Percentiles rank a stretch among this genome's conserved stretches.
Conservation (phyloP, 2,797 vertebrate genomes). For the Microctenopoma lineatum region DNA sequence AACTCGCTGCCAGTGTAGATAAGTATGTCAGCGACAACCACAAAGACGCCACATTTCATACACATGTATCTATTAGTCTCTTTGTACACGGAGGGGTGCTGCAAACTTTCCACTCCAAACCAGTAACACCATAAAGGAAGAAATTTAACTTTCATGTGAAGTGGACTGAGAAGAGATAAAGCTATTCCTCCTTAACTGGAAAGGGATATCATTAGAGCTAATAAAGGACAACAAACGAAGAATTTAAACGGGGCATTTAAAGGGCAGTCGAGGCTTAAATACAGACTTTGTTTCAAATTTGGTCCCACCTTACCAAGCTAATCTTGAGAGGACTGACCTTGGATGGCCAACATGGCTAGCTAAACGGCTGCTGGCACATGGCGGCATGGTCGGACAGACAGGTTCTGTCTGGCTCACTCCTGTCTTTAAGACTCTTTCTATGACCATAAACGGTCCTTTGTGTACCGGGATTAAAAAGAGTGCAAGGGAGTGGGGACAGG, state of each 20-base stretch:
- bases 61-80: neutral
- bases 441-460: constrained; percentile 69
- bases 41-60: too few relatives aligned
- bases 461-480: constrained; percentile 50
- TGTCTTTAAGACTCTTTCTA: constrained; percentile 48
- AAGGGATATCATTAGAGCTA: neutral
- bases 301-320: constrained; percentile 17
- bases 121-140: neutral
- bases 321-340: constrained; percentile 38
- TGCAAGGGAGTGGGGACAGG: constrained; percentile 9
- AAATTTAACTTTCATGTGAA: neutral
- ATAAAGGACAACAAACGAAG: neutral
- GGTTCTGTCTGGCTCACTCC: constrained; percentile 43
- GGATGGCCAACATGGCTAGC: constrained; percentile 14
- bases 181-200: neutral
- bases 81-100: neutral
- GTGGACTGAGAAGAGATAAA: neutral
- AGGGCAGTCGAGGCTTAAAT: neutral
- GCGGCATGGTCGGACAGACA: constrained; percentile 22
- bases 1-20: constrained; percentile 20
- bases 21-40: constrained; percentile 10
- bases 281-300: neutral
- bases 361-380: constrained; percentile 32
- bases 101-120: neutral
- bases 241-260: neutral